These are phyloP conservation scores for Periophthalmus modestus DNA, from an alignment of 2,113 vertebrate genomes.

Conservation along the genomic window DNA sequence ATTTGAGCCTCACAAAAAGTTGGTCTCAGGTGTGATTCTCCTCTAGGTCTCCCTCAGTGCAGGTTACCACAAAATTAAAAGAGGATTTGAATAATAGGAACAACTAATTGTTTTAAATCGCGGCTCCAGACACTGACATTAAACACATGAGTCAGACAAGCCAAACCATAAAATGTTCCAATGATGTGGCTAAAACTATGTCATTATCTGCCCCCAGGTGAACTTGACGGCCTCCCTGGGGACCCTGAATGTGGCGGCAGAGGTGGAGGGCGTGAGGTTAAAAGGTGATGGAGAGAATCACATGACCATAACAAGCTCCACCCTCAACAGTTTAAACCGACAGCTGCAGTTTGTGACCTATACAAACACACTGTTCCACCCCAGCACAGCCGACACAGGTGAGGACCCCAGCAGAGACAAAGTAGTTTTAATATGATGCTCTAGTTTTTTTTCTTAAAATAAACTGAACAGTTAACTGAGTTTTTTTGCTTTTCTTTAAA, in stretches of 20 bases:
- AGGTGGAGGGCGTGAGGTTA: constrained; percentile 81
- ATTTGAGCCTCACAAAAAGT: too few species aligned
- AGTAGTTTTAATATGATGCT: too few species aligned
- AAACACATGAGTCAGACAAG: too few species aligned
- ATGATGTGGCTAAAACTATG: neutral
- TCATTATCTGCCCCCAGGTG: constrained; percentile 65
- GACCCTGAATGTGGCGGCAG: constrained; percentile 83
- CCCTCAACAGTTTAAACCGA: constrained; percentile 83
- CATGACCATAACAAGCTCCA: constrained; percentile 75
- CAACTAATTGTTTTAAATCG: too few species aligned
- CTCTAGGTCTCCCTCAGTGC: too few species aligned
- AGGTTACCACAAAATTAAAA: too few species aligned
- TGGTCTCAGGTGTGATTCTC: too few species aligned
- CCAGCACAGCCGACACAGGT: constrained; percentile 88
- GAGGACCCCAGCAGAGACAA: constrained; percentile 11
- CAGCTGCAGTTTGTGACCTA: constrained; percentile 91
- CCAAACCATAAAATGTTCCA: neutral
- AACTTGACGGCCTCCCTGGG: constrained; percentile 83
- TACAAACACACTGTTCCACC: constrained; percentile 85
- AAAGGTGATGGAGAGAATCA: constrained; percentile 81
- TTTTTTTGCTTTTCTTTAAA: too few species aligned
- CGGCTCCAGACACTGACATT: too few species aligned
- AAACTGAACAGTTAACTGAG: too few species aligned
- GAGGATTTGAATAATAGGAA: too few species aligned
- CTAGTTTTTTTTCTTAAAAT: too few species aligned